Percentiles rank a stretch among this genome's conserved stretches.
These are phyloP conservation scores for Trichosurus vulpecula DNA, from an alignment of 2,797 vertebrate species.

Conservation along the genomic window DNA sequence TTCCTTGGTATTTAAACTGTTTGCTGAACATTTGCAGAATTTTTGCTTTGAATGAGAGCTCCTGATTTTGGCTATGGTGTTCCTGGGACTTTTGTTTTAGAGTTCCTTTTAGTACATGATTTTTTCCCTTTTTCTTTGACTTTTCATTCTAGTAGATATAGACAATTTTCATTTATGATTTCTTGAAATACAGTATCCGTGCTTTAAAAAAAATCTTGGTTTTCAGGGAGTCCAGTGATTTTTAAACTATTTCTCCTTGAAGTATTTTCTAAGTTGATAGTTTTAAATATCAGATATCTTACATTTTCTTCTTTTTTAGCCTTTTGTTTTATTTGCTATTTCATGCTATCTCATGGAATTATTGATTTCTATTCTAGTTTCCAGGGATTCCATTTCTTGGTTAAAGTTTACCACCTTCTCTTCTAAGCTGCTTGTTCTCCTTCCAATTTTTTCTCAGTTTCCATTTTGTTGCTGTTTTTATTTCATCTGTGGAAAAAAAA, in stretches of 20 bases:
- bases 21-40: neutral
- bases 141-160: neutral
- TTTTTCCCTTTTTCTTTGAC: neutral
- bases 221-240: neutral
- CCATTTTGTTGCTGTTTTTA: neutral
- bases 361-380: neutral
- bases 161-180: neutral
- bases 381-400: neutral
- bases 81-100: neutral
- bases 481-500: neutral
- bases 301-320: neutral
- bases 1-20: neutral
- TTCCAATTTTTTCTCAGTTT: neutral
- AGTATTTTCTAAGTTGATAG: neutral
- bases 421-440: neutral
- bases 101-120: neutral
- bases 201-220: neutral
- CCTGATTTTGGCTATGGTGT: neutral
- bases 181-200: neutral
- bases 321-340: neutral
- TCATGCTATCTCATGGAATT: neutral
- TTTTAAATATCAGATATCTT: neutral
- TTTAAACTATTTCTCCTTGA: neutral
- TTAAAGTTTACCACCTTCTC: neutral
- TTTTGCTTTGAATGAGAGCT: neutral